Conservation (phyloP, 2,888 invertebrate species). For the Plebejus anna region DNA sequence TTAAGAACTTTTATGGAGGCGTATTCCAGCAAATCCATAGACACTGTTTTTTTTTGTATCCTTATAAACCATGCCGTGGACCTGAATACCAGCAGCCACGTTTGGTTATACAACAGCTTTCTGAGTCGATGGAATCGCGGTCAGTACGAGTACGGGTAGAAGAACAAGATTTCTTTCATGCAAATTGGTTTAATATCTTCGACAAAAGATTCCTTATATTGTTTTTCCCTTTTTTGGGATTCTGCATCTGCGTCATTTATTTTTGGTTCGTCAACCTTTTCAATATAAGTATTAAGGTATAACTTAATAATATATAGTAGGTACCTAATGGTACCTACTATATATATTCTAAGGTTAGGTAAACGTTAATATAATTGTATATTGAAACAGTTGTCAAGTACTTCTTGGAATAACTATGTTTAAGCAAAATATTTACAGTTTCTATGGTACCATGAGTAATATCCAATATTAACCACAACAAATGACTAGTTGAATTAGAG, state of each 20-base stretch:
- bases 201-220: not conserved
- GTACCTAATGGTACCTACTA: too few relatives aligned
- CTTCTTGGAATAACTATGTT: not conserved
- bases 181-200: not conserved
- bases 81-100: conserved; percentile 22
- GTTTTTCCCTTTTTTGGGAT: not conserved
- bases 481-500: not conserved
- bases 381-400: not conserved
- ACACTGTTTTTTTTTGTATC: conserved; percentile 3
- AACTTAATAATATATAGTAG: too few relatives aligned
- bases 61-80: conserved; percentile 13
- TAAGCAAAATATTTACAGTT: not conserved
- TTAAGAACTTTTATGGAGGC: not conserved
- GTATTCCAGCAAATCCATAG: not conserved
- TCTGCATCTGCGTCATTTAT: too few relatives aligned
- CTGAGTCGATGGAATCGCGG: conserved; percentile 19
- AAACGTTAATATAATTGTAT: not conserved
- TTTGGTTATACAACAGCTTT: conserved; percentile 24
- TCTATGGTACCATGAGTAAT: not conserved
- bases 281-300: too few relatives aligned
- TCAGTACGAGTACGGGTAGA: not conserved
- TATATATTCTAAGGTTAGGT: too few relatives aligned
- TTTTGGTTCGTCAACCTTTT: too few relatives aligned
- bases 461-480: not conserved
- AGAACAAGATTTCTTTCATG: conserved; percentile 16